Conservation (phyloP, 2,113 vertebrate species). For the Antennarius striatus region DNA sequence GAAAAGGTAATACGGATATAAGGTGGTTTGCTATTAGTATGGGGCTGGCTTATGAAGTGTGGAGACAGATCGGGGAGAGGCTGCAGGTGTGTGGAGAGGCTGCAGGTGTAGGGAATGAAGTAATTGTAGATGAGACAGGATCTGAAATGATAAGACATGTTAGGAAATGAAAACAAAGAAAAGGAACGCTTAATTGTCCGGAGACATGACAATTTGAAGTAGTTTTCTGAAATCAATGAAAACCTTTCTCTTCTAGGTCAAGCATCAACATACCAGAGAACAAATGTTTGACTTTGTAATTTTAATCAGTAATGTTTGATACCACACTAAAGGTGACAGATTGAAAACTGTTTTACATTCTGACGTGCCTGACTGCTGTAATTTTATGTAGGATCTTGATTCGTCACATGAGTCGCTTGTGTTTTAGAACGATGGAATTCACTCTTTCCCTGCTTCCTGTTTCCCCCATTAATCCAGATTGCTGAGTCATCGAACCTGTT, state of each 20-base stretch:
- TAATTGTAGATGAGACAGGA: no score
- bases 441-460: background rate
- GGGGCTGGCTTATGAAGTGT: no score
- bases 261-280: slow-evolving; percentile 15
- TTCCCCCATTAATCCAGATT: slow-evolving; percentile 80
- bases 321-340: slow-evolving; percentile 34
- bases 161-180: no score
- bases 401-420: background rate
- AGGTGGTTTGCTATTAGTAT: no score
- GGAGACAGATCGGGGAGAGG: no score
- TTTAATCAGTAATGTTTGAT: slow-evolving; percentile 37
- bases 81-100: no score
- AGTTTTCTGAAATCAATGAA: slow-evolving; percentile 31
- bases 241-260: slow-evolving; percentile 46
- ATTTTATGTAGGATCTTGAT: slow-evolving; percentile 20
- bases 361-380: slow-evolving; percentile 1
- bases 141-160: no score
- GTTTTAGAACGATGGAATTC: background rate
- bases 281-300: slow-evolving; percentile 24
- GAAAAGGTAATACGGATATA: no score
- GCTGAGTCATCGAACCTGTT: slow-evolving; percentile 96
- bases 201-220: background rate
- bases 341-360: slow-evolving; percentile 18
- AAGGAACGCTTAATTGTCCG: no score
- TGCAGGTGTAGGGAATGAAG: no score